Percentiles rank a stretch among this genome's conserved stretches.
Conservation (phyloP, 2,113 vertebrate species). For the Poeciliopsis occidentalis region DNA sequence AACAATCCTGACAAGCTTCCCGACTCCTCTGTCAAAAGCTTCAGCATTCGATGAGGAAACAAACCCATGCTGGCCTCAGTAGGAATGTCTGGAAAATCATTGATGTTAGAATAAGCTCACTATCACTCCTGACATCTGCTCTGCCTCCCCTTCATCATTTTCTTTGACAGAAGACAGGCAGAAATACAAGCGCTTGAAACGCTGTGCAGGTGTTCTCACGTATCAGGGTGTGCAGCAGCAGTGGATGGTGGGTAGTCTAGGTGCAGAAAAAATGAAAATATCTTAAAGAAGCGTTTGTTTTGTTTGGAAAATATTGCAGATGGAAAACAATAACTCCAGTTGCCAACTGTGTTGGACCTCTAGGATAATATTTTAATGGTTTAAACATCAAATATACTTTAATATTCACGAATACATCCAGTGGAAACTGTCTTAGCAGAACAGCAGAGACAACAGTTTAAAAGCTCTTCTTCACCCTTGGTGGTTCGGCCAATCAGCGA, state of each 20-base stretch:
- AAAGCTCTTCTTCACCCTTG: too few species aligned
- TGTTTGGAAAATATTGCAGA: background rate
- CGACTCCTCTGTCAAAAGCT: conserved; percentile 38
- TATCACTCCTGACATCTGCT: conserved; percentile 58
- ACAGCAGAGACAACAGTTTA: too few species aligned
- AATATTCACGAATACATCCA: too few species aligned
- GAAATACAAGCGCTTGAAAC: conserved; percentile 9
- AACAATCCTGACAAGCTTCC: conserved; percentile 55
- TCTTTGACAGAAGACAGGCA: conserved; percentile 9
- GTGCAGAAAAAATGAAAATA: background rate
- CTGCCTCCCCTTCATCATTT: conserved; percentile 53
- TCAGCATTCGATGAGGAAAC: conserved; percentile 26
- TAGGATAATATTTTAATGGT: too few species aligned
- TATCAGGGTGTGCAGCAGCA: background rate
- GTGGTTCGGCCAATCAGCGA: too few species aligned
- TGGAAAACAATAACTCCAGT: conserved; percentile 19
- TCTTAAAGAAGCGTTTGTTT: background rate
- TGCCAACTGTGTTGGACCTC: conserved; percentile 33
- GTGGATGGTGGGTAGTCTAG: background rate
- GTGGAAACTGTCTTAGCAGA: too few species aligned
- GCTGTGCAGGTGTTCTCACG: background rate
- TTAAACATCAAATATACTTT: too few species aligned
- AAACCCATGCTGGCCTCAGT: conserved; percentile 17
- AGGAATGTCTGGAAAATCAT: conserved; percentile 58
- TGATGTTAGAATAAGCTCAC: conserved; percentile 56